A percentile compares a stretch with the other conserved stretches of the same genome.
Conservation (phyloP, 2,113 vertebrate species). For the Engystomops pustulosus region DNA sequence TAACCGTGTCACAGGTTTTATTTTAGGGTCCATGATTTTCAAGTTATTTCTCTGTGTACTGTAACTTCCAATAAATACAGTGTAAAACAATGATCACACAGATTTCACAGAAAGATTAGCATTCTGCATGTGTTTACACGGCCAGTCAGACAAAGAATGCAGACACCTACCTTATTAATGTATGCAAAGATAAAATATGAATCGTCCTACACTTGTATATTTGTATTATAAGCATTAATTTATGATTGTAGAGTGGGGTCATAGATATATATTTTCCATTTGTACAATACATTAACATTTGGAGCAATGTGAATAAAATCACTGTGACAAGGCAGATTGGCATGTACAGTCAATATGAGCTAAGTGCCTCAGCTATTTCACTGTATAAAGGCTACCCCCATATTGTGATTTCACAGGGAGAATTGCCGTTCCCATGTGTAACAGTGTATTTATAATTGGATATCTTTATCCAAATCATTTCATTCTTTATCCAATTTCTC, state of each 20-base stretch:
- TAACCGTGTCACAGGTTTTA: too few species aligned
- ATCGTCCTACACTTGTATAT: too few species aligned
- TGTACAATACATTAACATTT: not conserved
- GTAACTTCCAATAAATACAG: too few species aligned
- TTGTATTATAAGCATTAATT: not conserved
- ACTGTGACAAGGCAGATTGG: not conserved
- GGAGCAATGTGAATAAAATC: not conserved
- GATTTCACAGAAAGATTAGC: too few species aligned
- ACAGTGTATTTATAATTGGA: not conserved
- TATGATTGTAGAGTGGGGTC: not conserved
- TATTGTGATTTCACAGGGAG: not conserved
- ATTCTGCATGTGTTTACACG: too few species aligned
- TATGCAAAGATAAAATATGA: not conserved
- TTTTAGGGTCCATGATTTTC: too few species aligned
- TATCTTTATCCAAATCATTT: conserved; percentile 9
- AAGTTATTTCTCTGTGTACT: too few species aligned
- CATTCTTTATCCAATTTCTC: not conserved
- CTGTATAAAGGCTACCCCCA: not conserved
- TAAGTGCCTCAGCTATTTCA: not conserved
- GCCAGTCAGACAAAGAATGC: too few species aligned
- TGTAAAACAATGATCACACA: too few species aligned
- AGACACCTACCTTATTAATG: not conserved
- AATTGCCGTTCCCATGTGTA: not conserved
- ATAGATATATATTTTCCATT: not conserved
- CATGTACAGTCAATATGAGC: not conserved